These are phyloP conservation scores for Hypotaenidia philippensis DNA, from an alignment of 2,797 vertebrate species.

Conservation along the genomic window DNA sequence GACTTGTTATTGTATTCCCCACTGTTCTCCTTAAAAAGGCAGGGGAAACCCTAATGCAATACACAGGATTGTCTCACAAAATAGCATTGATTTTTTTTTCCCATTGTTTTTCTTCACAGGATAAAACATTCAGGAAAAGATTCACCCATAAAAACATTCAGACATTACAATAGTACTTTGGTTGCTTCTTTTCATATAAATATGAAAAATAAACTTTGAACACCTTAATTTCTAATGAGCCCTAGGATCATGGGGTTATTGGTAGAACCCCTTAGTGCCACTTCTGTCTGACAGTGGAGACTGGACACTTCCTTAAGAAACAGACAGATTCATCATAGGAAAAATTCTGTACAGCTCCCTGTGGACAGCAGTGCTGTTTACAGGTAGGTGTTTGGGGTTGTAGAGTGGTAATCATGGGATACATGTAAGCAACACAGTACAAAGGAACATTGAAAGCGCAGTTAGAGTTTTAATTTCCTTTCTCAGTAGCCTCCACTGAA, in stretches of 20 bases:
- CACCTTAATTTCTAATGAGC: neutral
- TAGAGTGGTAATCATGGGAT: neutral
- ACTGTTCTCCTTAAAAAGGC: neutral
- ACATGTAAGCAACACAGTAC: neutral
- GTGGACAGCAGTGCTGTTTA: neutral
- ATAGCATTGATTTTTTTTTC: neutral
- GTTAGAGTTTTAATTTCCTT: neutral
- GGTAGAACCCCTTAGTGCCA: neutral
- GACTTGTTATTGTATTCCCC: neutral
- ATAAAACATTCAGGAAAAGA: neutral
- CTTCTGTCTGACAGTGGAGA: neutral
- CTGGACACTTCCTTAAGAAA: neutral
- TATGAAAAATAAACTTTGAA: neutral
- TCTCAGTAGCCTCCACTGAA: neutral
- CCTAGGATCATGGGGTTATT: neutral
- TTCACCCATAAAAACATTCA: neutral
- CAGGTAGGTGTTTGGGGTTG: neutral
- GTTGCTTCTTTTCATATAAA: neutral
- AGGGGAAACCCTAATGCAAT: accelerated
- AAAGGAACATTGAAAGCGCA: neutral
- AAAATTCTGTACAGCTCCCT: neutral
- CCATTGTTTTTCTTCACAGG: neutral
- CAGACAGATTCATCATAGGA: neutral
- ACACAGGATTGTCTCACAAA: neutral
- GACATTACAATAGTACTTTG: neutral